Percentiles rank a stretch among this genome's conserved stretches.
Conservation (phyloP, 2,113 vertebrate species). For the Gambusia holbrooki region DNA sequence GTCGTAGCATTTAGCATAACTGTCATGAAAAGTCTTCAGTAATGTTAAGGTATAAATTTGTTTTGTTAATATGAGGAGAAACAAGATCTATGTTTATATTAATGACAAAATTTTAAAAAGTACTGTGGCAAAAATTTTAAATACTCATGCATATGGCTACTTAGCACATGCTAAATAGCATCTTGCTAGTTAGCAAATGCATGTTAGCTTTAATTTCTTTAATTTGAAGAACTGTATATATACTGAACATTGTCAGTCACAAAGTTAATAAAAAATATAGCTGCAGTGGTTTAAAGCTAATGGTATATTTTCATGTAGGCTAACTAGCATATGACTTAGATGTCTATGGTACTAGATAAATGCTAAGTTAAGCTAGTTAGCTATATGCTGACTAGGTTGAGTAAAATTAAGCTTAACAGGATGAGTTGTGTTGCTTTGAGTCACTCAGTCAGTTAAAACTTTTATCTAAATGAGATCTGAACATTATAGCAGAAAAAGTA, state of each 20-base stretch:
- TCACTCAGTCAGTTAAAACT: no score
- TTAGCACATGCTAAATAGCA: background rate
- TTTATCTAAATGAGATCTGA: background rate
- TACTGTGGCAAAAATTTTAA: background rate
- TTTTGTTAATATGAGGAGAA: background rate
- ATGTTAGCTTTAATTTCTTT: background rate
- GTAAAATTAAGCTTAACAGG: background rate
- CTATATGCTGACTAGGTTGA: background rate
- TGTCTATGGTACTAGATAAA: no score
- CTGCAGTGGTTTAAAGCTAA: no score
- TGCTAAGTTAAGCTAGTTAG: background rate
- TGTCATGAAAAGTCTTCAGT: background rate
- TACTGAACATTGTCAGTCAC: no score
- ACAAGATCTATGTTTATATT: background rate
- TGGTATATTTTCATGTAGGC: no score
- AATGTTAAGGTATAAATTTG: no score
- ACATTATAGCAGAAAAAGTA: background rate
- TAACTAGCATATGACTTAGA: no score
- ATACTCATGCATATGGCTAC: background rate
- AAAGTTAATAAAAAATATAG: no score
- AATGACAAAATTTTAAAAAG: background rate
- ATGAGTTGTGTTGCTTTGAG: no score
- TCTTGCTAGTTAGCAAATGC: background rate
- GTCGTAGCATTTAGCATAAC: background rate
- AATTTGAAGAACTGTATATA: background rate